Percentiles rank a stretch among this genome's conserved stretches.
phyloP scores from a whole-genome alignment of 2,113 vertebrate genomes.

The Leucosticte australis region DNA sequence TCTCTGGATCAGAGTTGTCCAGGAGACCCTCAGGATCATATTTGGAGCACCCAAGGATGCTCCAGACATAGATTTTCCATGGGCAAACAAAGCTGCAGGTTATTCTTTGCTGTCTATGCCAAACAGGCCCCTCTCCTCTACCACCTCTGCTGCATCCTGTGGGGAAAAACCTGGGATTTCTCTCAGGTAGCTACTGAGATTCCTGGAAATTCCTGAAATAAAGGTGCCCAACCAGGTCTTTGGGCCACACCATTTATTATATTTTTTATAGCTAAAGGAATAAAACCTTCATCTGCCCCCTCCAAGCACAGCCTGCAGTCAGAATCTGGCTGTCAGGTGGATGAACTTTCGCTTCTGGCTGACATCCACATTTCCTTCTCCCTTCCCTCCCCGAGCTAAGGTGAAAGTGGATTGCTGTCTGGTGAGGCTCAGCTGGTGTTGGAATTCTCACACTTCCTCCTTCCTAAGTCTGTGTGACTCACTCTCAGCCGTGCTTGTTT shows the following conservation, averaged over 20 bases:
- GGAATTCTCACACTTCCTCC: background rate
- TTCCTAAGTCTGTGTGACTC: background rate
- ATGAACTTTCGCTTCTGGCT: background rate
- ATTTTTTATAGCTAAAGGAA: background rate
- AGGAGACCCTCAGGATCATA: background rate
- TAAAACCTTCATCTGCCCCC: background rate
- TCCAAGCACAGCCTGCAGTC: background rate
- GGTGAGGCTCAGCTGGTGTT: background rate
- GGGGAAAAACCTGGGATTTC: background rate
- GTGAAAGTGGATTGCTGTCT: background rate
- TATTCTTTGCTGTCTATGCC: background rate
- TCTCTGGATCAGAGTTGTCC: background rate
- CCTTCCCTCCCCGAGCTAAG: background rate
- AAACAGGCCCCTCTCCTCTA: background rate
- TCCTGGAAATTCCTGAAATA: background rate
- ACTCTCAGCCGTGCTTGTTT: background rate
- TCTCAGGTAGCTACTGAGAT: background rate
- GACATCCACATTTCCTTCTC: accelerated
- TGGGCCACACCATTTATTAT: background rate
- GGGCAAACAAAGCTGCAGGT: background rate
- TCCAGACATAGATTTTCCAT: background rate
- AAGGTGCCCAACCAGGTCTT: background rate
- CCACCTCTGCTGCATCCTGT: background rate
- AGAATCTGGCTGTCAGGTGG: background rate
- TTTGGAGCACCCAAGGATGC: background rate